Evolutionary conservation across 1,140 invertebrate species (phyloP), one percentile per base, ranked within the genome.

Genomic region (Pseudachorutes palmiensis): DNA sequence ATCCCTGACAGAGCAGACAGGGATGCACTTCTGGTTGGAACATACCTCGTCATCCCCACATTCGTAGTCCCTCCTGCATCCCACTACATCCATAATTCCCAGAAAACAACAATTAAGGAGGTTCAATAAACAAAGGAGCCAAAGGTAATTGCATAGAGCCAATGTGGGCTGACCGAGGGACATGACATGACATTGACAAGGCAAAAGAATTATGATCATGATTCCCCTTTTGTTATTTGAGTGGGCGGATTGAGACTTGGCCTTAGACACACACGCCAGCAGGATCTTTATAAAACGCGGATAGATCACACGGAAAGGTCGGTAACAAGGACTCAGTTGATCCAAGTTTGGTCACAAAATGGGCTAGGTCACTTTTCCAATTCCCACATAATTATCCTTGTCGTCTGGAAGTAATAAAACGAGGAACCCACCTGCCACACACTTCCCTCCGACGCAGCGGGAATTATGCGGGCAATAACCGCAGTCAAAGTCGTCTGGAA

Each of bases 41-140:
- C 85, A 86, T 24, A 80, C 78, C 66, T 83, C 76, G 69, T 81
- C 74, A 65, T 78, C 72, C 12, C 75, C 74, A 76, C 84, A 86
- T 68, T 86, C 80, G 28, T 71, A 64, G 62, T 79, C 73, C 22
- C 65, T 63, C 2, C 71, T 71, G 51, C 77, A 78, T 49, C 76
- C 76, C 22, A 77, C 74, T 72, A 26, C 9, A 55, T 12, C 19
- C 9, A 45, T 45, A 19, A 19, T 55, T 55, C 12, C 12, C 5
- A 14, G 24, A 19, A 24, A 55, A 19, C 5, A 26, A 26, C 51
- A 55, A 5, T 55, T 5, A 55, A 55, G 5, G 5, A 28, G 26
- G 62, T 5, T 61, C 28, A 29, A 29, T 19, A 31, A 61, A 33
- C 16, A 61, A 19, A 26, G 24, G 24, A 55, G 12, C 51, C 24